These are phyloP conservation scores for Ditylenchus weischeri DNA, from an alignment of 2,888 invertebrate genomes.

Conservation along the genomic window DNA sequence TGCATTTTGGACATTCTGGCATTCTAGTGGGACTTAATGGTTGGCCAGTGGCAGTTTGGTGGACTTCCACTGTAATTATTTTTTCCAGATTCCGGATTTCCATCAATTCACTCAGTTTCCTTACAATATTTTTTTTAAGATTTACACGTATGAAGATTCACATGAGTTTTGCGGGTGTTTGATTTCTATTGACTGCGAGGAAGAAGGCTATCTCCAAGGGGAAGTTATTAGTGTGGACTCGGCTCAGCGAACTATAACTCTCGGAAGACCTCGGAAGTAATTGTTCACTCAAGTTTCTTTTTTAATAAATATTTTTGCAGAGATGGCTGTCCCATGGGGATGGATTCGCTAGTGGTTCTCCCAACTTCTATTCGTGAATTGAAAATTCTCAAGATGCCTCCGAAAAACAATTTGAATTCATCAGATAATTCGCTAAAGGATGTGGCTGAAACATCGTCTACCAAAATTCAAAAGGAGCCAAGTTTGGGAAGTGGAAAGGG, in stretches of 20 bases:
- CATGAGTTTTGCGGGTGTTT: constrained; percentile 41
- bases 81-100: no score
- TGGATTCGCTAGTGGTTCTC: neutral
- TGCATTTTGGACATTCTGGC: no score
- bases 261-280: constrained; percentile 19
- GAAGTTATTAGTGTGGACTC: constrained; percentile 26
- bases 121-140: no score
- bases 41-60: no score
- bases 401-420: neutral
- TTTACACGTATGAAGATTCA: constrained; percentile 10
- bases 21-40: no score
- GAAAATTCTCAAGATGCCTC: constrained; percentile 12
- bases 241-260: constrained; percentile 8
- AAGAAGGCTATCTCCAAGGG: constrained; percentile 35
- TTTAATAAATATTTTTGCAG: neutral
- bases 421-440: neutral
- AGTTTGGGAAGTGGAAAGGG: no score
- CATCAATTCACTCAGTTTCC: constrained; percentile 23
- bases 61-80: no score
- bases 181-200: constrained; percentile 40
- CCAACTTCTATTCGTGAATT: constrained; percentile 2
- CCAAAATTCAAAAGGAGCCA: no score
- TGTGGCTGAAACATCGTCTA: no score
- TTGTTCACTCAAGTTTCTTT: no score
- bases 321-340: neutral